Conservation (phyloP, 2,113 vertebrate species). For the Zeus faber region DNA sequence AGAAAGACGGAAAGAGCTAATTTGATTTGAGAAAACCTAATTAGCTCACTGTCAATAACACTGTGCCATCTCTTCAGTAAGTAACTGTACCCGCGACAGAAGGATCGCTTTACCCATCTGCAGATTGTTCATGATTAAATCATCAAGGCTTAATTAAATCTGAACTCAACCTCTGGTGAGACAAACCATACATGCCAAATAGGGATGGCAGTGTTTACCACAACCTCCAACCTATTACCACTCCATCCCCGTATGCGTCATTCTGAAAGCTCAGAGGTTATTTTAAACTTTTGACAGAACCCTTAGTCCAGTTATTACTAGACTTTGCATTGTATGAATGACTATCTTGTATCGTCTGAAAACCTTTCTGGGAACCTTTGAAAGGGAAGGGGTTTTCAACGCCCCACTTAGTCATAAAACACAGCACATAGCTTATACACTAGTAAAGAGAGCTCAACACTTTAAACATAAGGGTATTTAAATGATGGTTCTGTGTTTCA, state of each 20-base stretch:
- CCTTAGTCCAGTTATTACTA: conserved; percentile 17
- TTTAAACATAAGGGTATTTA: no score
- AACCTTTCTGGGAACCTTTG: no score
- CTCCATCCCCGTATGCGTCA: background rate
- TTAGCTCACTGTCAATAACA: conserved; percentile 28
- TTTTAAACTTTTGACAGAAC: background rate
- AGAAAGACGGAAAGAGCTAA: no score
- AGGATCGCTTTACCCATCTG: conserved; percentile 33
- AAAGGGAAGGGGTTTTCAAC: no score
- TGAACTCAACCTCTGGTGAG: conserved; percentile 22
- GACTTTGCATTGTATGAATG: no score
- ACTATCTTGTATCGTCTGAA: no score
- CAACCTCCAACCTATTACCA: background rate
- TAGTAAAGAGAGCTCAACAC: no score
- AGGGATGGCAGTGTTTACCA: background rate
- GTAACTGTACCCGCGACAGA: conserved; percentile 16
- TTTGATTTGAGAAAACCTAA: conserved; percentile 10
- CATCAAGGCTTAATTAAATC: conserved; percentile 35
- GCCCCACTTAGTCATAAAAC: no score
- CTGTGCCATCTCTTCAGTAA: conserved; percentile 10
- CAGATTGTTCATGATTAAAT: conserved; percentile 32
- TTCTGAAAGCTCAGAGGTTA: background rate
- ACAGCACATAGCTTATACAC: no score
- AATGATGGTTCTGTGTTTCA: conserved; percentile 58
- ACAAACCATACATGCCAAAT: conserved; percentile 7